Evolutionary conservation across 37 sponge, comb jelly and placozoan genomes (phyloP).

Genomic region (Hexactinellida sp.): DNA sequence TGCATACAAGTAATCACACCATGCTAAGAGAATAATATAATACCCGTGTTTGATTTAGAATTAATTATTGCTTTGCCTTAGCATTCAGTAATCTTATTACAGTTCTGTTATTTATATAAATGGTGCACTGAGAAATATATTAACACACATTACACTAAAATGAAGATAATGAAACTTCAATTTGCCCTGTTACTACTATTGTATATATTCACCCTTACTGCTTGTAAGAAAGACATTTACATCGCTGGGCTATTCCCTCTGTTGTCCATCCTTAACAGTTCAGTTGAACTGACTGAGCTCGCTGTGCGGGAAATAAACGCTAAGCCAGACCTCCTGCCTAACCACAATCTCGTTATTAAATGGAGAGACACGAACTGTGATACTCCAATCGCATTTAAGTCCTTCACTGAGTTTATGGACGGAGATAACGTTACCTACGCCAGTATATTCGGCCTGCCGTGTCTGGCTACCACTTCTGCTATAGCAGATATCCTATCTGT

Average conservation of each 20-base stretch:
- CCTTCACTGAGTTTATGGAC: background rate
- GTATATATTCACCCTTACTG: background rate
- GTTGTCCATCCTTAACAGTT: background rate
- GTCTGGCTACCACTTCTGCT: background rate
- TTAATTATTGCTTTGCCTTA: too few species aligned
- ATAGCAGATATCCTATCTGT: background rate
- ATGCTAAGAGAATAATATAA: too few species aligned
- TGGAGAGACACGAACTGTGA: background rate
- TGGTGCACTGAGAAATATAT: too few species aligned
- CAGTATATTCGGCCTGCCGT: background rate
- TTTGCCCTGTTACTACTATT: background rate
- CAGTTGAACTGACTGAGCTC: background rate
- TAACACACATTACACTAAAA: too few species aligned
- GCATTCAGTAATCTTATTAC: too few species aligned
- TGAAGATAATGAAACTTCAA: too few species aligned
- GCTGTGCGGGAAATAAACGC: background rate
- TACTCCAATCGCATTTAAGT: background rate
- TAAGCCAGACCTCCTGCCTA: background rate
- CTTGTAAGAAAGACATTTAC: background rate
- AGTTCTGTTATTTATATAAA: too few species aligned
- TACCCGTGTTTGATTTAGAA: too few species aligned
- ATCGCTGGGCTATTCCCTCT: background rate
- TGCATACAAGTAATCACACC: too few species aligned
- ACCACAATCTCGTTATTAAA: background rate
- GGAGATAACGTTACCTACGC: background rate